Conservation (phyloP, 2,113 vertebrate genomes). For the Phalacrocorax carbo region DNA sequence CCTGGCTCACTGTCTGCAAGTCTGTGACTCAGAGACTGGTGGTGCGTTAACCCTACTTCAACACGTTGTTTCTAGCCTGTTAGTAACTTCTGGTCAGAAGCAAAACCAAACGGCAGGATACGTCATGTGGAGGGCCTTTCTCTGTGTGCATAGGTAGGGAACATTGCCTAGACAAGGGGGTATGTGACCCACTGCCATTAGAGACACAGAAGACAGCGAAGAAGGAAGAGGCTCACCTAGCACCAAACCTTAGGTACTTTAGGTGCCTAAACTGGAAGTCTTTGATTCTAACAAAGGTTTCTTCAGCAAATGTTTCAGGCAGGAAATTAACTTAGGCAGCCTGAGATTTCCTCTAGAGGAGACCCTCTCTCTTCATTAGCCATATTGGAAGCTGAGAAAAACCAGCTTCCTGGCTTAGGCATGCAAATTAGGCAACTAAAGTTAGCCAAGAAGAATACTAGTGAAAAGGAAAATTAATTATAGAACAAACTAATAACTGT, state of each 20-base stretch:
- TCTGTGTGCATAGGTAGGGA: neutral
- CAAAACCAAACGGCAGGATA: neutral
- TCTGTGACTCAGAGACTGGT: neutral
- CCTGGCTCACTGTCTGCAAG: neutral
- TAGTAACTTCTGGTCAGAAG: neutral
- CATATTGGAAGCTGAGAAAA: neutral
- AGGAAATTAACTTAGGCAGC: neutral
- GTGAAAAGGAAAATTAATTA: neutral
- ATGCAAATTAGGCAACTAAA: neutral
- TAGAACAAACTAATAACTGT: neutral
- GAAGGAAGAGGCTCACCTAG: neutral
- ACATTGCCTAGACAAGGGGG: neutral
- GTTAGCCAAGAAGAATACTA: neutral
- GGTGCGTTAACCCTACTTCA: neutral
- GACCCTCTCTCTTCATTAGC: neutral
- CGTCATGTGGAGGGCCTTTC: accelerated
- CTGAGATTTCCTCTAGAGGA: neutral
- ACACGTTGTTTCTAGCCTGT: accelerated
- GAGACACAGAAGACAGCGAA: neutral
- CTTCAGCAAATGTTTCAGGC: neutral
- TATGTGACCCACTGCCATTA: neutral
- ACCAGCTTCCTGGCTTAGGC: neutral
- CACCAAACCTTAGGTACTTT: neutral
- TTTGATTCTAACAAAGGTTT: neutral
- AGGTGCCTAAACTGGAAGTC: neutral